These are phyloP conservation scores for Bos javanicus DNA, from an alignment of 2,113 vertebrate species.

Conservation along the genomic window DNA sequence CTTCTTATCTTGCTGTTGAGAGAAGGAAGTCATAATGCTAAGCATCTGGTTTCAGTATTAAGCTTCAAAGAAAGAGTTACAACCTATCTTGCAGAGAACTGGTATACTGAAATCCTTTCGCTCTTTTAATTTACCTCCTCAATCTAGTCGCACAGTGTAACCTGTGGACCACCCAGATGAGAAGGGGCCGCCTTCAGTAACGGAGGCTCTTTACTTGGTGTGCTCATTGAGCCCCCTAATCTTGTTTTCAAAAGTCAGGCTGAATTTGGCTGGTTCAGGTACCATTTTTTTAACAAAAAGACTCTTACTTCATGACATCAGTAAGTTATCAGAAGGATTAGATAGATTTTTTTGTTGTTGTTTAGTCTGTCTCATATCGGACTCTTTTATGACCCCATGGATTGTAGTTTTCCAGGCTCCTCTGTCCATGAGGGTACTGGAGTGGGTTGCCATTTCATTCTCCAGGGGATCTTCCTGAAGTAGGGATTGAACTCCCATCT, in stretches of 20 bases:
- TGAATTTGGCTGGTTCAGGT: not conserved
- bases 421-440: not conserved
- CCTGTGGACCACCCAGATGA: not conserved
- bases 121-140: not conserved
- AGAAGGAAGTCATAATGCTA: conserved; percentile 60
- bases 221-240: not conserved
- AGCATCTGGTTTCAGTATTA: conserved; percentile 49
- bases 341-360: not conserved
- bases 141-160: not conserved
- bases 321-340: not conserved
- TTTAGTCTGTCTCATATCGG: rapidly evolving
- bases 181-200: not conserved
- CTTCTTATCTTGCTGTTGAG: conserved; percentile 48
- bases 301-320: not conserved
- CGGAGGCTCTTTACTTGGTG: not conserved
- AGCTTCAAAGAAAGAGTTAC: conserved; percentile 58
- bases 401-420: not conserved
- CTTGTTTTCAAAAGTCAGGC: not conserved
- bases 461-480: not conserved
- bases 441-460: not conserved
- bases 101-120: conserved; percentile 7
- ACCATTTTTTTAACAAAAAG: not conserved
- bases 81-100: not conserved
- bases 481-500: not conserved
- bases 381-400: not conserved